Evolutionary conservation across 2,113 vertebrate species (phyloP).

Genomic region (Ailurus styani): DNA sequence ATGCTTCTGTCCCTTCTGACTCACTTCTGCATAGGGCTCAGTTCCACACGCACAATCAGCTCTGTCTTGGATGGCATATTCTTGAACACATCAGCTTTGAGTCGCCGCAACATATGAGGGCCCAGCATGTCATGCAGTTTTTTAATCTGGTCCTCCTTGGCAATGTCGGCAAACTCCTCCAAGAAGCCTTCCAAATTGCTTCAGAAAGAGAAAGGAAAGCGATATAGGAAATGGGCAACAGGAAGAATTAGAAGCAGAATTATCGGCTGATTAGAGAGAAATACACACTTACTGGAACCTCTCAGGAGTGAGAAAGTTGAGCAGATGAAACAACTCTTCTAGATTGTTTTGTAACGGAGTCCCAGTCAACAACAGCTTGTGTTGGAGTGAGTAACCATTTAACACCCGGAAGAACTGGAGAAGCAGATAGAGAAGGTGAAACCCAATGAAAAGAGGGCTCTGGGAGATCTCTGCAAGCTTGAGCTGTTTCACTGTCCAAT

Average conservation of each 20-base stretch:
- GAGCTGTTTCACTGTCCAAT: neutral
- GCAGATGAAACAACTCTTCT: constrained; percentile 95
- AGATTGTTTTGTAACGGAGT: constrained; percentile 98
- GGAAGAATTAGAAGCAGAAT: neutral
- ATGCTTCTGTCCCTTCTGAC: constrained; percentile 24
- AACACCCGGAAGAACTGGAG: constrained; percentile 95
- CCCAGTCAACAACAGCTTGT: constrained; percentile 95
- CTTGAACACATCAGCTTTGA: constrained; percentile 98
- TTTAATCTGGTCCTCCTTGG: constrained; percentile 99
- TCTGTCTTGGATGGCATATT: constrained; percentile 99
- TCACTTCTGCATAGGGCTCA: constrained; percentile 99
- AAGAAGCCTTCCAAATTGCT: constrained; percentile 98
- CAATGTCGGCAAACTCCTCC: constrained; percentile 98
- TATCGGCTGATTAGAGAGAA: constrained; percentile 38
- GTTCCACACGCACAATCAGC: constrained; percentile 95
- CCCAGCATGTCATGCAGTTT: constrained; percentile 98
- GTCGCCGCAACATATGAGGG: constrained; percentile 95
- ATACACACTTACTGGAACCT: constrained; percentile 94
- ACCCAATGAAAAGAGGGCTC: neutral
- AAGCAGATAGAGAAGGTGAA: neutral
- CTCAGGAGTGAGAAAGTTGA: constrained; percentile 96
- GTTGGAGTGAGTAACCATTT: constrained; percentile 96
- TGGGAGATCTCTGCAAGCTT: neutral
- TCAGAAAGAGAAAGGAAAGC: constrained; percentile 44
- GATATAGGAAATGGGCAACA: neutral